A percentile compares a stretch with the other conserved stretches of the same genome.
phyloP scores from a whole-genome alignment of 1,140 invertebrate genomes.

The Lordiphosa clarofinis region DNA sequence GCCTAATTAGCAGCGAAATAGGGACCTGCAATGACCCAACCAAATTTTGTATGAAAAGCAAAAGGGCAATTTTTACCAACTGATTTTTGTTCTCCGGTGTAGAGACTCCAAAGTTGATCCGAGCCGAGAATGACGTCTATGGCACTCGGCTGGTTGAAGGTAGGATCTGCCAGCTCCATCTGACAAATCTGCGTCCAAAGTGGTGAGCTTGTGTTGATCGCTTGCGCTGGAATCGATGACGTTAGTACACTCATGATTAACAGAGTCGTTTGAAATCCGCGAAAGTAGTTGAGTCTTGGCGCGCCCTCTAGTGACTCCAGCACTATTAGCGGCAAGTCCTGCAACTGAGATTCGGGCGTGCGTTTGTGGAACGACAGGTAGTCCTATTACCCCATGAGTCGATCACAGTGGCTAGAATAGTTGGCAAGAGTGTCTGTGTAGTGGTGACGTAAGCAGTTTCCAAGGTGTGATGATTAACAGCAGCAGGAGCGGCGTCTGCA shows the following conservation, averaged over 20 bases:
- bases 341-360: neutral
- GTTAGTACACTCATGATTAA: slow-evolving; percentile 5
- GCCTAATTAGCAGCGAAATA: neutral
- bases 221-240: slow-evolving; percentile 4
- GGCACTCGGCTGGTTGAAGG: no score
- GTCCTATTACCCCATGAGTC: no score
- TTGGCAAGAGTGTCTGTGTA: no score
- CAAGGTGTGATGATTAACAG: no score
- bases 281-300: neutral
- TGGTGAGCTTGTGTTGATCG: neutral
- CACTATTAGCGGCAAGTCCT: neutral
- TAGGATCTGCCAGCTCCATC: no score
- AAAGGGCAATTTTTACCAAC: no score
- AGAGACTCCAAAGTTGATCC: no score
- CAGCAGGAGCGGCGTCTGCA: no score
- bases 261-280: neutral
- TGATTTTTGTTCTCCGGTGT: no score
- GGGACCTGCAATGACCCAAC: slow-evolving; percentile 4
- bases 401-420: no score
- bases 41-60: neutral
- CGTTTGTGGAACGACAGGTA: neutral
- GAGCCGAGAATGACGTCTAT: no score
- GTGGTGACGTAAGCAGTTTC: no score
- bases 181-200: neutral
- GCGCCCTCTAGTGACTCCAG: neutral